Base-by-base conservation (phyloP, 2,113 vertebrate genomes). In the Calyptomena viridis region DNA sequence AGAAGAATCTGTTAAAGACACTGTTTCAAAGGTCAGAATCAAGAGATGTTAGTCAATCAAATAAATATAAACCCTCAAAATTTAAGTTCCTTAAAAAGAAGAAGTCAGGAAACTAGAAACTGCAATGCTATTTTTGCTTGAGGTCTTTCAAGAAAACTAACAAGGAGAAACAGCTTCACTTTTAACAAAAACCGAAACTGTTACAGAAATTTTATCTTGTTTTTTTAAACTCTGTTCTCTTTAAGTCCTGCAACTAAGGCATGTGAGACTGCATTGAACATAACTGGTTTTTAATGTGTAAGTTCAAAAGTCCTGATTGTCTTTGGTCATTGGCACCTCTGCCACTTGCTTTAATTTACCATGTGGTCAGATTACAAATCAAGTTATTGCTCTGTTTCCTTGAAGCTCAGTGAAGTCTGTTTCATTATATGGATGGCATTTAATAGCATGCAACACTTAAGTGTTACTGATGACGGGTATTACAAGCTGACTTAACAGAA, bases 1-100 rank as follows among this genome's bases (percentile, higher is more conserved):
- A 37, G 98, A 99, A 53, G 99, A 99, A 95, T 98, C 98, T 11
- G n/a, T 98, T 79, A 98, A 88, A 62, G 97, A 98, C 35, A 89
- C 95, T 46, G 96, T 93, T 96, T 91, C 90, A 69, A 98, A 97
- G 98, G 98, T 99, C 75, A 96, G 97, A 89, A 86, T 72, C 42
- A 52, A 58, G 27, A 58, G 18, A 55, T 52, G 12, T 73, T 86
- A 81, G 44, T 79, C 31, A 82, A 21, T 47, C 8, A 63, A 94
- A 49, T 35, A 59, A 71, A 44, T 78, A 49, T 30, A 47, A 40
- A 49, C 17, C 1, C 2, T 0, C 23, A 55, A 72, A 14, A 7
- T 39, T 53, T 60, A 64, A 37, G 11, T 84, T 84, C 27, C n/a
- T 84, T 90, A 18, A 47, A 68, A 86, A 60, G 46, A 59, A 39